phyloP scores from a whole-genome alignment of 1,140 invertebrate species.

The Zaprionus vittiger region DNA sequence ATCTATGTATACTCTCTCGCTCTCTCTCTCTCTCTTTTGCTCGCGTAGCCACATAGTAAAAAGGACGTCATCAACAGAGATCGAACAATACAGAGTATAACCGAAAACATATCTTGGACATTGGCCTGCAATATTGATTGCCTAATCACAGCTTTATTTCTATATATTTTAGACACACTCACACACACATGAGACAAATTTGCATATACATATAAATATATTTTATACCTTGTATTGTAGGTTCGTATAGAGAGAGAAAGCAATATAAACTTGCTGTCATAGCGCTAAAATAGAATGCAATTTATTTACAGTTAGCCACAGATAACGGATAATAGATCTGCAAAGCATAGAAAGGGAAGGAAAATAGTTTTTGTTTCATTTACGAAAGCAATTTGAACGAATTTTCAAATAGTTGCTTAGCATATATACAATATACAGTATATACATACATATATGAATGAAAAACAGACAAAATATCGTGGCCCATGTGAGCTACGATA shows the following conservation, averaged over 20 bases:
- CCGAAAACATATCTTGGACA: conserved; percentile 83
- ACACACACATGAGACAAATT: conserved; percentile 29
- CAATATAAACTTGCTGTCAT: conserved; percentile 33
- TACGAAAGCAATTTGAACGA: conserved; percentile 62
- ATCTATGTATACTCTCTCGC: conserved; percentile 17
- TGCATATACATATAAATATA: conserved; percentile 10
- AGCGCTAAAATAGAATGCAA: conserved; percentile 6
- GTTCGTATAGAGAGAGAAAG: conserved; percentile 43
- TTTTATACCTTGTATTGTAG: conserved; percentile 45
- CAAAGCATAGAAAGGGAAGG: conserved; percentile 2
- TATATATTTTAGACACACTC: conserved; percentile 56
- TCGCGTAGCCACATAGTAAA: conserved; percentile 21
- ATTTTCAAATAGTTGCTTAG: conserved; percentile 74
- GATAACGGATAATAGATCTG: conserved; percentile 22
- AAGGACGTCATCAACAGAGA: conserved; percentile 34
- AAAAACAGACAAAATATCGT: conserved; percentile 36
- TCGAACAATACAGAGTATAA: conserved; percentile 61
- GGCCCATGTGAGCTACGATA: conserved; percentile 55
- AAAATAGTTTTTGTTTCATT: conserved; percentile 38
- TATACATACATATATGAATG: conserved; percentile 1
- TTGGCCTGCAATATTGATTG: conserved; percentile 81
- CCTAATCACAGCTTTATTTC: conserved; percentile 73
- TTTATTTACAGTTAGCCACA: conserved; percentile 25
- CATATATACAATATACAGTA: conserved; percentile 44
- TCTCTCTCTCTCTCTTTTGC: neutral